Percentiles rank a stretch among this genome's conserved stretches.
These are phyloP conservation scores for Xestia ashworthii DNA, from an alignment of 2,888 invertebrate genomes.

Conservation along the genomic window DNA sequence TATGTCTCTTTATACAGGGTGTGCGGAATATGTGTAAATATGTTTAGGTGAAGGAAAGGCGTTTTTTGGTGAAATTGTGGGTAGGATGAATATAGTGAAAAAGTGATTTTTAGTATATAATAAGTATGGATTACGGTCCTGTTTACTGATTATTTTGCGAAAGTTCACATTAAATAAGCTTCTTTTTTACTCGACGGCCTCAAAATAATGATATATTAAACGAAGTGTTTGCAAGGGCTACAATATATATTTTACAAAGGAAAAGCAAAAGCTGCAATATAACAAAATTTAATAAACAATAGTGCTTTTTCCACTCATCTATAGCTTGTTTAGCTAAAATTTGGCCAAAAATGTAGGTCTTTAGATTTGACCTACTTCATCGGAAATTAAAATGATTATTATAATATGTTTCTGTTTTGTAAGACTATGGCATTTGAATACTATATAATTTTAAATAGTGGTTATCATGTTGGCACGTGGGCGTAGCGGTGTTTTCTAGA, in stretches of 20 bases:
- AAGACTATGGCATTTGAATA: too few relatives aligned
- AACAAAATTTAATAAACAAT: background rate
- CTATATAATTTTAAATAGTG: slow-evolving; percentile 53
- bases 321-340: too few relatives aligned
- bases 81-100: background rate
- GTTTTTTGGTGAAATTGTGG: background rate
- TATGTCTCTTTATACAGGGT: slow-evolving; percentile 52
- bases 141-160: background rate
- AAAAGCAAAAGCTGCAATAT: background rate
- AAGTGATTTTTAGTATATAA: background rate
- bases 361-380: too few relatives aligned
- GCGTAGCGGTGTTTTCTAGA: slow-evolving; percentile 46
- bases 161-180: background rate
- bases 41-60: slow-evolving; percentile 5
- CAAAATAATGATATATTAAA: background rate
- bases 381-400: too few relatives aligned
- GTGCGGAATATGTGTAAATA: slow-evolving; percentile 33
- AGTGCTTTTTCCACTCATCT: too few relatives aligned
- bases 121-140: background rate
- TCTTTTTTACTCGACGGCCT: background rate
- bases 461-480: slow-evolving; percentile 55
- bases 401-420: too few relatives aligned
- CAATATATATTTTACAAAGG: too few relatives aligned
- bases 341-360: too few relatives aligned
- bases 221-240: background rate